These are phyloP conservation scores for Margaritifera margaritifera DNA, from an alignment of 2,888 invertebrate species.

Conservation along the genomic window DNA sequence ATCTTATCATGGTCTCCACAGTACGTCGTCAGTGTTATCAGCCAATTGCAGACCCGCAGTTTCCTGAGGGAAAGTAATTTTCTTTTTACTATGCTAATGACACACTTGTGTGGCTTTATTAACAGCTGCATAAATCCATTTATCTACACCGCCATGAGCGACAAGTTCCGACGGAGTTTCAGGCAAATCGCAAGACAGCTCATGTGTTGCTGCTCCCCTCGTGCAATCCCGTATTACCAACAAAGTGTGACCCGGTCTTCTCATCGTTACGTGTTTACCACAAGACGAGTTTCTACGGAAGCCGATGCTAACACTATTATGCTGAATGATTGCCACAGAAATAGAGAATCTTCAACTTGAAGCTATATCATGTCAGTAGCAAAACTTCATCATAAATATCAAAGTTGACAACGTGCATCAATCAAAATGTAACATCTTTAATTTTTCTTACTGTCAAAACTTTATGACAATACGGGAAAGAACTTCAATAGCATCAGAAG, in stretches of 20 bases:
- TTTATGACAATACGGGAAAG: no score
- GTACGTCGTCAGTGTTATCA: slow-evolving; percentile 73
- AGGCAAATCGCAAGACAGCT: slow-evolving; percentile 48
- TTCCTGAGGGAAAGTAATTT: slow-evolving; percentile 72
- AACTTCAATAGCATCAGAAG: no score
- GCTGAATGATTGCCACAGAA: slow-evolving; percentile 11
- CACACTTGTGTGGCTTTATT: slow-evolving; percentile 73
- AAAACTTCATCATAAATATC: no score
- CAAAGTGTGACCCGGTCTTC: neutral
- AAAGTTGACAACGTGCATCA: no score
- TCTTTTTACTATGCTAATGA: slow-evolving; percentile 74
- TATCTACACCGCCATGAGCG: slow-evolving; percentile 74
- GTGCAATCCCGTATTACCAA: neutral
- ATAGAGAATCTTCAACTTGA: no score
- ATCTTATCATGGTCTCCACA: slow-evolving; percentile 74
- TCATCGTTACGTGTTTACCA: slow-evolving; percentile 1
- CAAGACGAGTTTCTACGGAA: slow-evolving; percentile 29
- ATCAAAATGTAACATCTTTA: no score
- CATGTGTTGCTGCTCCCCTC: slow-evolving; percentile 34
- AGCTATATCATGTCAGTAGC: no score
- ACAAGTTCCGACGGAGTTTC: slow-evolving; percentile 71
- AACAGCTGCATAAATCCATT: slow-evolving; percentile 75
- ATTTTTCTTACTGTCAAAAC: no score
- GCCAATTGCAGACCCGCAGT: slow-evolving; percentile 69
- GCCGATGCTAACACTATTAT: slow-evolving; percentile 29